Base-by-base conservation (phyloP, 2,113 vertebrate species). In the Gracilinanus agilis region DNA sequence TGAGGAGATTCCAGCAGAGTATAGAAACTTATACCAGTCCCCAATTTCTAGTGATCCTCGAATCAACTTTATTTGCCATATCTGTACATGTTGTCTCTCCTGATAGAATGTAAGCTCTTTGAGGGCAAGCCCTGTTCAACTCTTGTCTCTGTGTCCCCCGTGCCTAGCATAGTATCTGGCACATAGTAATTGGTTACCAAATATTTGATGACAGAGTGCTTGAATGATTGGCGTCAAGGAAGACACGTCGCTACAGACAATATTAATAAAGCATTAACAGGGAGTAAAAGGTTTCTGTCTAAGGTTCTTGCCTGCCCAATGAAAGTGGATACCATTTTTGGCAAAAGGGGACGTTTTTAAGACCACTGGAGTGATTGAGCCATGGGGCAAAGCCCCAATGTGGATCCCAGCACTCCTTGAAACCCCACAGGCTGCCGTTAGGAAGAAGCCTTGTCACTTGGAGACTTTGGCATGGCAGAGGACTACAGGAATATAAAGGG, bases 381-480 rank as follows among this genome's bases (percentile, higher is more conserved):
- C 55, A 44, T 1, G n/a, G 44, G 8, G 24, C 24, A n/a, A 75
- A 75, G 16, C 90, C 94, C 95, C 91, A 21, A 91, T 88, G 93
- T 9, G 55, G 83, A 53, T 89, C 93, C 83, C 90, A 97, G 88
- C 53, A 49, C 54, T 55, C 1, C 55, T 23, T 6, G 44, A 53
- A 90, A 58, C 12, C 40, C 88, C 13, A 25, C 54, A 88, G 34
- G 55, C 67, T 94, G 94, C 89, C 92, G 94, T 54, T 96, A 97
- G 97, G 97, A 98, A 96, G 94, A 23, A 40, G 93, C 56, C 54
- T 49, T 13, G 21, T 88, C 94, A 21, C 61, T 91, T 90, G 96
- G 96, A 96, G 97, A 96, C 95, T 97, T 90, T 94, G 54, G 92
- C 94, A 94, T 91, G 91, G 96, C 89, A 90, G 61, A 92, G 83